Evolutionary conservation across 92 coral and sea anemone genomes (phyloP), one percentile per base, ranked within the genome.

Genomic region (Siderastrea siderea): DNA sequence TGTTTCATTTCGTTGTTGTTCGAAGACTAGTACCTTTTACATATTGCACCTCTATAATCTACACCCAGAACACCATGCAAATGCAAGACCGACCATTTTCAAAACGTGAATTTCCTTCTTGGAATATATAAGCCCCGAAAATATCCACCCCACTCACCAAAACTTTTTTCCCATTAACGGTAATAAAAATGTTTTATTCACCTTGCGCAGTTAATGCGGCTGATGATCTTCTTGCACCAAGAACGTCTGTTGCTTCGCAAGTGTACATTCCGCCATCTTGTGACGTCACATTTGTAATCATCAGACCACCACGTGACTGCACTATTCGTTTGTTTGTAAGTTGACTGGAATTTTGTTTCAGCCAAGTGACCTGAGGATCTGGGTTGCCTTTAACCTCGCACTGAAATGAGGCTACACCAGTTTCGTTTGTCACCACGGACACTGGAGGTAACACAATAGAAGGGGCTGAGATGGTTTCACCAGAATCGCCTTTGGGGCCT

Each of bases 401-500:
- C 52, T 82, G 90, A 48, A 93, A 78, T 6, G 80, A 80, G 60
- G 74, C 93, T 47, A 77, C 61, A 54, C 63, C 85, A 53, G 77
- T 89, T 60, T 71, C 68, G 62, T 90, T 90, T 11, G 90, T 84
- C 5, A 81, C 82, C 57, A 69, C 79, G 43, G 84, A 83, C 74
- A 61, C 79, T 60, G 89, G 95, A 15, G 84, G 72, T 7, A 73
- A 71, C 47, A 61, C 74, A 69, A 93, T 93, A 3, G 77, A 58
- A 49, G 95, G 95, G 73, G 91, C 89, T 4, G 91, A 54, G 12
- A 93, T 87, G 3, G 95, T 84, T n/a, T 90, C 55, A 7, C 84
- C 93, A 14, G 93, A 91, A 26, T 78, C 89, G 17, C 95, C 95
- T 43, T 87, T 90, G 14, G 95, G 91, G 65, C 95, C 96, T 44